Base-by-base conservation (phyloP, 2,797 vertebrate genomes). In the Psittacula echo region DNA sequence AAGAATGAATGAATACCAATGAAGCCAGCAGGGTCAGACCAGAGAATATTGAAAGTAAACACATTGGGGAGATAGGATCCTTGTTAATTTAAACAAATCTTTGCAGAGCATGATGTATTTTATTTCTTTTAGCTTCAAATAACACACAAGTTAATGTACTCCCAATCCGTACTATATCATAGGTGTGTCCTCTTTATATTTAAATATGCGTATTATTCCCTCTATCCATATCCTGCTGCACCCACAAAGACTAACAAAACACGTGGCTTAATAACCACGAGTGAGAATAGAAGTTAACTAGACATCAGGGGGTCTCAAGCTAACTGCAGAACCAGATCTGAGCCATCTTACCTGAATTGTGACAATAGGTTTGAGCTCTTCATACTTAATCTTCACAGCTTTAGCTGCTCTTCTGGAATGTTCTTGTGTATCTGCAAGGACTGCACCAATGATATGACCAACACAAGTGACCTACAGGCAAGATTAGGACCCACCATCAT, bases 401-500 rank as follows among this genome's bases (percentile, higher is more conserved):
- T 97, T 99, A 68, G 98, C 98, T 1, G 99, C 99, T 96, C 98
- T 98, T 91, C 99, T 99, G 30, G 99, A 99, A 12, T 99, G 98
- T 53, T 98, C 97, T 89, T 99, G 98, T 13, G 99, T 99, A 92
- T 99, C 98, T 2, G 99, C 98, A 22, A 99, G 98, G 89, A 99
- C 98, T 4, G 98, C 99, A 6, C 99, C 99, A 0, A 99, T 98
- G 93, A 99, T 98, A 30, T 99, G 99, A 60, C 99, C 99, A 62
- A 99, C 97, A 72, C 99, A 99, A 41, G 99, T 99, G 74, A 99
- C 99, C 99, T 99, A 78, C 26, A 41, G 82, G 54, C 27, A 83
- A 92, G 81, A 77, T 54, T 27, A 89, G 18, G 53, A 96, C 39
- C 4, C 30, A 58, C 9, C 13, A 53, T 88, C 53, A 92, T 17